These are phyloP conservation scores for Psittacula cyanocephala DNA, from an alignment of 2,113 vertebrate species.

Conservation along the genomic window DNA sequence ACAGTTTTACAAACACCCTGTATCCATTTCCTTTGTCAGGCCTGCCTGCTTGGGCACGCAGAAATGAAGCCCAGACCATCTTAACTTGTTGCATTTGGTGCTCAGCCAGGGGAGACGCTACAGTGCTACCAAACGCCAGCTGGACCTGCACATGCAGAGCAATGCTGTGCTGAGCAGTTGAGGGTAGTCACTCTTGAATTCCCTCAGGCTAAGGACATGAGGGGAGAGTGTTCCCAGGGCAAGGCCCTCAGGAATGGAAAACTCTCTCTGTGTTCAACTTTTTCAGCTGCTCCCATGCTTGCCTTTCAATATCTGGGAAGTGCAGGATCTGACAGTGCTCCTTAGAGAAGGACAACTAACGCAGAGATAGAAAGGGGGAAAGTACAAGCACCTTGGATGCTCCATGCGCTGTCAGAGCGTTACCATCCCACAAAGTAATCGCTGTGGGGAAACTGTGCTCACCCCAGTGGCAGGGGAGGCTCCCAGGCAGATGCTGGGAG, in stretches of 20 bases:
- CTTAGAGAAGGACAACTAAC: background rate
- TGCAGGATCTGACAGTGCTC: background rate
- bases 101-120: background rate
- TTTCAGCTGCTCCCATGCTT: background rate
- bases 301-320: background rate
- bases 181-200: background rate
- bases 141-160: background rate
- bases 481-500: background rate
- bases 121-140: background rate
- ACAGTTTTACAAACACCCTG: background rate
- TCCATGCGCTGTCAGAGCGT: rapidly evolving
- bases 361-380: background rate
- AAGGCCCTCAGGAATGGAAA: background rate
- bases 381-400: background rate
- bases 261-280: background rate
- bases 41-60: background rate
- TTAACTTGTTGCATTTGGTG: background rate
- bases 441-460: background rate
- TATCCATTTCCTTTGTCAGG: background rate
- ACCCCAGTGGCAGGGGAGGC: background rate
- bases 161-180: rapidly evolving
- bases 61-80: background rate
- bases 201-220: background rate
- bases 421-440: background rate
- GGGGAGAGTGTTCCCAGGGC: background rate